Percentiles rank a stretch among this genome's conserved stretches.
Evolutionary conservation across 2,797 vertebrate species (phyloP).

Genomic region (Sebastes steindachneri): DNA sequence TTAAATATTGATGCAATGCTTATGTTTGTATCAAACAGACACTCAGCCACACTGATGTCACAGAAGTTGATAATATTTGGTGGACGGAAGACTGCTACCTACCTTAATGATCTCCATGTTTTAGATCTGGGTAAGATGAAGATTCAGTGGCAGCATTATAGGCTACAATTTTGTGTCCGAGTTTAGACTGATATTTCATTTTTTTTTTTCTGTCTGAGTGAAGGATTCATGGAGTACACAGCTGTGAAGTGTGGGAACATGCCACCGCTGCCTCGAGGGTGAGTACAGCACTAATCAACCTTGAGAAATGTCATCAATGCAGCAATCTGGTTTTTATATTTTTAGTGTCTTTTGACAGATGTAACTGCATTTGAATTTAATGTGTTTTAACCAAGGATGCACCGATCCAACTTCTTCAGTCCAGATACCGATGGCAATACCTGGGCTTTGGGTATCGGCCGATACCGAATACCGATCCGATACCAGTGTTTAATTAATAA

Average conservation of each 20-base stretch:
- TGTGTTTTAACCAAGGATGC: not conserved
- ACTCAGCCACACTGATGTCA: slow-evolving; percentile 87
- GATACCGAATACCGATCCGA: too few species aligned
- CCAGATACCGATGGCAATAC: too few species aligned
- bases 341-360: slow-evolving; percentile 7
- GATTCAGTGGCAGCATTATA: not conserved
- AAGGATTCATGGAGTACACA: slow-evolving; percentile 93
- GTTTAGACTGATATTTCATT: not conserved
- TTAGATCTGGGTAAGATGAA: slow-evolving; percentile 88
- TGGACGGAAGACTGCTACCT: slow-evolving; percentile 83
- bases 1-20: not conserved
- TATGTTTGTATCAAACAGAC: slow-evolving; percentile 72
- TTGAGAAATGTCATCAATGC: slow-evolving; percentile 49
- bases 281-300: slow-evolving; percentile 60
- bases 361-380: not conserved
- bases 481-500: too few species aligned
- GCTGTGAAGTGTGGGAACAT: slow-evolving; percentile 84
- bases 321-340: slow-evolving; percentile 48
- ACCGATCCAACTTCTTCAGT: too few species aligned
- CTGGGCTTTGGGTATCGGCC: too few species aligned
- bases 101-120: slow-evolving; percentile 89
- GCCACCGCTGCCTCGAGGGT: slow-evolving; percentile 85
- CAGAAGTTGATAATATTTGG: slow-evolving; percentile 90
- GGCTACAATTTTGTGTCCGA: not conserved
- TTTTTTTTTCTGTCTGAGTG: not conserved